Evolutionary conservation across 2,888 invertebrate genomes (phyloP), one percentile per base, ranked within the genome.

Genomic region (Volucella bombylans): DNA sequence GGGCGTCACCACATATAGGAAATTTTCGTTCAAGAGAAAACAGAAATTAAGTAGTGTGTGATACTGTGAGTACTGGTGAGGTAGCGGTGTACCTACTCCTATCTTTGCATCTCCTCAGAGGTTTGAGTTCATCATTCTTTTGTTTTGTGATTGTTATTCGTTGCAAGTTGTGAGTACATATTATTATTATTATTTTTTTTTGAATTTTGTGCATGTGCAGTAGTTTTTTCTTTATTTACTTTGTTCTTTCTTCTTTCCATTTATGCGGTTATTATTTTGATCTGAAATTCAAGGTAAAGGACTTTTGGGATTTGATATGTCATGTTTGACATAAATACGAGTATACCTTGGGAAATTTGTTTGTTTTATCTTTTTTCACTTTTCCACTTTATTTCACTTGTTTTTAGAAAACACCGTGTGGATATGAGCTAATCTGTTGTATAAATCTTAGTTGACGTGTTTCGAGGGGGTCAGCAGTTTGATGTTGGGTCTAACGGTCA

Each of bases 51-150:
- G 43, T 15, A 38, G 57, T 62, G 12, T 47, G 31, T 31, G 65
- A 61, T n/a, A 49, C 55, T 76, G 68, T 41, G 14, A 55, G 52
- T 47, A 47, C 39, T 55, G 69, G 55, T 41, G 47, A n/a, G 71
- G 73, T 62, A 71, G 85, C 76, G 64, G 49, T 14, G 14, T 8
- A 72, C 52, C 47, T 1, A n/a, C 68, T 80, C 69, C 69, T 80
- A 31, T 31, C 31, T 31, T 31, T 6, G 31, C 6, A 31, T 31
- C 6, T 31, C 31, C 31, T 31, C 6, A 31, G 31, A 31, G 52
- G 80, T 79, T 74, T 83, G 80, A 83, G 83, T 83, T 77, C 81
- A 85, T 81, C 80, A 85, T 81, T 85, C 80, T 76, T 85, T 77
- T 85, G 81, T 77, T 76, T 85, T 85, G 81, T 72, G 81, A 80